Evolutionary conservation across 2,113 vertebrate species (phyloP).

Genomic region (Sterna hirundo): DNA sequence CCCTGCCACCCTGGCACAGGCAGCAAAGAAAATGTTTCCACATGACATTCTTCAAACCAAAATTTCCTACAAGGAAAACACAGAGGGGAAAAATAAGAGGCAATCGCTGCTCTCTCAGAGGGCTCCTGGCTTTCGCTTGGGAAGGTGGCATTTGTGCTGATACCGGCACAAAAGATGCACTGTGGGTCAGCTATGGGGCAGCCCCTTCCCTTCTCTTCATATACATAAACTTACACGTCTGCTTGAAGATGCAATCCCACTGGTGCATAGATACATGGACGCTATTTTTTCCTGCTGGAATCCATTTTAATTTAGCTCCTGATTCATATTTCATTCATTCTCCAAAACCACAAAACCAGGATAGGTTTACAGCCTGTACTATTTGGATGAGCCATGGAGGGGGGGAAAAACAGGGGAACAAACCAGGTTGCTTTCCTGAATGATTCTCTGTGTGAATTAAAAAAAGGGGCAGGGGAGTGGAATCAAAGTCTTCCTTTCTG

Average conservation of each 20-base stretch:
- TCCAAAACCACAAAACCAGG: conserved; percentile 83
- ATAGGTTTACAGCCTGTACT: conserved; percentile 80
- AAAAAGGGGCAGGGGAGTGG: not conserved
- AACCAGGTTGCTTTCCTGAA: not conserved
- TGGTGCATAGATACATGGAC: conserved; percentile 79
- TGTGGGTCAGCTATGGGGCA: conserved; percentile 8
- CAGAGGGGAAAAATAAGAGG: not conserved
- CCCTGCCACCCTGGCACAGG: conserved; percentile 76
- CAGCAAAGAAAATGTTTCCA: conserved; percentile 76
- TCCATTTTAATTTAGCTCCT: conserved; percentile 91
- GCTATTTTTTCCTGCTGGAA: conserved; percentile 87
- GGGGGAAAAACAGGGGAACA: not conserved
- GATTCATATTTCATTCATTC: conserved; percentile 90
- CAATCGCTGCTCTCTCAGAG: not conserved
- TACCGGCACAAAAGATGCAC: conserved; percentile 53
- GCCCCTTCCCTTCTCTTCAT: not conserved
- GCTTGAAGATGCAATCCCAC: conserved; percentile 72
- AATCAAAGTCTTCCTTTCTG: not conserved
- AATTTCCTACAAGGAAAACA: conserved; percentile 68
- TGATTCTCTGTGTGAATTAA: not conserved
- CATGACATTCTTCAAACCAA: conserved; percentile 67
- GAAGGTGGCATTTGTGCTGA: conserved; percentile 50
- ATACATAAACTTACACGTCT: not conserved
- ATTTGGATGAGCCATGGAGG: conserved; percentile 43
- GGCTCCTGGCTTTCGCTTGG: conserved; percentile 15